Evolutionary conservation across 2,113 vertebrate genomes (phyloP).

Genomic region (Etheostoma spectabile): DNA sequence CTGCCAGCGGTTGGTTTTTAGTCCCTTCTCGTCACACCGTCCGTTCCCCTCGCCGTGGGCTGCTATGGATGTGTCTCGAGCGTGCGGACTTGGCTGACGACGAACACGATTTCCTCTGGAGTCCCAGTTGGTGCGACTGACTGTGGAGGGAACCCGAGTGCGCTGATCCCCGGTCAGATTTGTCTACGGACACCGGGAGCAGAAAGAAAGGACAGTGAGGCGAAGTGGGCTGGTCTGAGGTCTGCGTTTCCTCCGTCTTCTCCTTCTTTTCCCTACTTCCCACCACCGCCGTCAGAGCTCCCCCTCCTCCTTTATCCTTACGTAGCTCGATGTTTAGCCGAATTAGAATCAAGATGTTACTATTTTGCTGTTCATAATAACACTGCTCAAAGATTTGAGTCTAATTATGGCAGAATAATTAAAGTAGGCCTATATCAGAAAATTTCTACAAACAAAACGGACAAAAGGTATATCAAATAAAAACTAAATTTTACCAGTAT

Average conservation of each 20-base stretch:
- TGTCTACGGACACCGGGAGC: neutral
- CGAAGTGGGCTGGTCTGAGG: constrained; percentile 64
- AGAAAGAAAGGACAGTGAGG: neutral
- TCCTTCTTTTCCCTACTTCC: constrained; percentile 21
- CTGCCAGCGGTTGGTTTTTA: constrained; percentile 25
- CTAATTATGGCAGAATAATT: neutral
- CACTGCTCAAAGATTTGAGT: neutral
- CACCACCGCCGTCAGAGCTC: constrained; percentile 8
- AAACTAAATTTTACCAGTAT: neutral
- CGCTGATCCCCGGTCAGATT: constrained; percentile 75
- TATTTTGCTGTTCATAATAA: neutral
- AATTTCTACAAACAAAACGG: neutral
- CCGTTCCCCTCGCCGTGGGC: constrained; percentile 62
- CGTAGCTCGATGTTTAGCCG: neutral
- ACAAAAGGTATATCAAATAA: neutral
- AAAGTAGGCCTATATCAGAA: neutral
- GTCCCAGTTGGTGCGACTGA: constrained; percentile 60
- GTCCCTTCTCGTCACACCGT: constrained; percentile 52
- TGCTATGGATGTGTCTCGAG: constrained; percentile 71
- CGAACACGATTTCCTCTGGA: constrained; percentile 72
- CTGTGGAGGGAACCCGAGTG: constrained; percentile 23
- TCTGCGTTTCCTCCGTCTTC: constrained; percentile 60
- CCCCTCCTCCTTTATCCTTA: constrained; percentile 20
- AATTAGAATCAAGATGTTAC: neutral
- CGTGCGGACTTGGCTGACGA: constrained; percentile 64